Percentiles rank a stretch among this genome's conserved stretches.
phyloP scores from a whole-genome alignment of 2,113 vertebrate genomes.

The Oryctolagus cuniculus region mOryCun1.1 NC_091435.1:123221001-123221500 shows the following conservation, averaged over 20 bases:
- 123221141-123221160: not conserved
- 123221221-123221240: not conserved
- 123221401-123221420: not conserved
- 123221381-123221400: not conserved
- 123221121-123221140: not conserved
- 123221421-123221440: not conserved
- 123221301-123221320: not conserved
- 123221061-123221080: not conserved
- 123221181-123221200: not conserved
- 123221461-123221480: not conserved
- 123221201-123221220: not conserved
- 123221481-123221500: not conserved
- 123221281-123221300: not conserved
- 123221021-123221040: not conserved
- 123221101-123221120: not conserved
- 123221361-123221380: not conserved
- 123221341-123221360: not conserved
- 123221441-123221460: not conserved
- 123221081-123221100: not conserved
- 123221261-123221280: not conserved
- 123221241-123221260: not conserved
- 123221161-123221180: not conserved
- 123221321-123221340: not conserved
- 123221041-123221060: no score
- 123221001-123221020: not conserved